phyloP scores from a whole-genome alignment of 1,140 invertebrate species.

The Eulimnadia texana region DNA sequence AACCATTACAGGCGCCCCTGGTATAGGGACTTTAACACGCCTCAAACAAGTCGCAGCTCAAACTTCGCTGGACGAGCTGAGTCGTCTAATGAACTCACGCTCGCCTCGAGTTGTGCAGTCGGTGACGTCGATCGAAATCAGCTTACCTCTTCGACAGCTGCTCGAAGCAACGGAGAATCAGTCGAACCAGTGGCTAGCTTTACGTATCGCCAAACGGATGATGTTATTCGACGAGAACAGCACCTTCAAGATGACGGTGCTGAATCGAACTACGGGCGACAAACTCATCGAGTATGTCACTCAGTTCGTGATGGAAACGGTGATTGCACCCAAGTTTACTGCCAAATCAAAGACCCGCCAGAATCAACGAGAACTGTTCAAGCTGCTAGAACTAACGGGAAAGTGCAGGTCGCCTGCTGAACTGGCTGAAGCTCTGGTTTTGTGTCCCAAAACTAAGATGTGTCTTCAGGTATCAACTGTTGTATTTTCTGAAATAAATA shows the following conservation, averaged over 20 bases:
- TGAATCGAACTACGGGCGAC: neutral
- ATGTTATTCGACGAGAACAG: neutral
- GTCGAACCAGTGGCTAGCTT: neutral
- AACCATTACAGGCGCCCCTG: neutral
- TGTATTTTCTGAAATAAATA: no score
- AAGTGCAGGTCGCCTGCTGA: neutral
- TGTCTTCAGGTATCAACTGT: no score
- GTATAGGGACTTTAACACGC: neutral
- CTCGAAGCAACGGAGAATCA: neutral
- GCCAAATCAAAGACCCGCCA: neutral
- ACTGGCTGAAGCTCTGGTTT: neutral
- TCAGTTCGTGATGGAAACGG: neutral
- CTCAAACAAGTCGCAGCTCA: neutral
- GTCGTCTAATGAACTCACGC: neutral
- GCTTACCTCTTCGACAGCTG: neutral
- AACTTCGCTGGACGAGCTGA: neutral
- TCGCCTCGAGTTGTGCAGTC: neutral
- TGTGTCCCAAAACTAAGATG: no score
- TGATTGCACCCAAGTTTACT: neutral
- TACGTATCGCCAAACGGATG: constrained; percentile 4
- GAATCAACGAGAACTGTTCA: neutral
- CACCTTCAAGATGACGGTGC: neutral
- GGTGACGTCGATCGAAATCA: neutral
- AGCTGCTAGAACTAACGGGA: neutral
- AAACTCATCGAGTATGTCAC: neutral